These are phyloP conservation scores for Euwallacea similis DNA, from an alignment of 1,140 invertebrate species.

Conservation along the genomic window DNA sequence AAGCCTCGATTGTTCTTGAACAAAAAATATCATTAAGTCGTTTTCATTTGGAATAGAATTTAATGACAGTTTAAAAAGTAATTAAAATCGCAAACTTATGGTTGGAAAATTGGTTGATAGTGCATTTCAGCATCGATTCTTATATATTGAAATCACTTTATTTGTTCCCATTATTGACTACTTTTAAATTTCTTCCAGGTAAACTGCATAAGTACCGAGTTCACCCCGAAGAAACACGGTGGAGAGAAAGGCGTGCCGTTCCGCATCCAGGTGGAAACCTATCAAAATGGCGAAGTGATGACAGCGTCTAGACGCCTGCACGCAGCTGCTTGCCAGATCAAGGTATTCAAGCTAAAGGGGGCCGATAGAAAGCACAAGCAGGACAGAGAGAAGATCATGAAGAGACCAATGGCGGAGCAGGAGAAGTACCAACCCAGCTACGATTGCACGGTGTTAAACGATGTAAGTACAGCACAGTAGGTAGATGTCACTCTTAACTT, in stretches of 20 bases:
- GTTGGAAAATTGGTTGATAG: too few relatives aligned
- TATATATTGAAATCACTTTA: not conserved
- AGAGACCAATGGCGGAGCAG: slow-evolving; percentile 80
- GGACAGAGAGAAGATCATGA: slow-evolving; percentile 92
- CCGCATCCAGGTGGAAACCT: slow-evolving; percentile 90
- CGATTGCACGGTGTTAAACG: slow-evolving; percentile 91
- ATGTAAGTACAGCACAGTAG: slow-evolving; percentile 70
- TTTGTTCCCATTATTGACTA: not conserved
- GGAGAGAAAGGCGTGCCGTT: slow-evolving; percentile 98
- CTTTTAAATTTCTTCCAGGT: slow-evolving; percentile 60
- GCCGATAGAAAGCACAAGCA: slow-evolving; percentile 97
- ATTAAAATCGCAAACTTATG: too few relatives aligned
- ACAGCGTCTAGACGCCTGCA: slow-evolving; percentile 67
- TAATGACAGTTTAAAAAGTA: too few relatives aligned
- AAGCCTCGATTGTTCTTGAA: too few relatives aligned
- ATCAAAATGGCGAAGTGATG: slow-evolving; percentile 58
- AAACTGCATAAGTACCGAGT: slow-evolving; percentile 97
- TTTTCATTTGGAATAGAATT: too few relatives aligned
- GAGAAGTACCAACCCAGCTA: slow-evolving; percentile 95
- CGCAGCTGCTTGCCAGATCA: slow-evolving; percentile 93
- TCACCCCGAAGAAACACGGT: slow-evolving; percentile 97
- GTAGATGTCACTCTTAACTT: too few relatives aligned
- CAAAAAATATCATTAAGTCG: too few relatives aligned
- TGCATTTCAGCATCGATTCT: too few relatives aligned
- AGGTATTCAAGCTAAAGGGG: slow-evolving; percentile 91